phyloP scores from a whole-genome alignment of 30 jellyfish, hydroid and myxozoan genomes.

The Morbakka virulenta region DNA sequence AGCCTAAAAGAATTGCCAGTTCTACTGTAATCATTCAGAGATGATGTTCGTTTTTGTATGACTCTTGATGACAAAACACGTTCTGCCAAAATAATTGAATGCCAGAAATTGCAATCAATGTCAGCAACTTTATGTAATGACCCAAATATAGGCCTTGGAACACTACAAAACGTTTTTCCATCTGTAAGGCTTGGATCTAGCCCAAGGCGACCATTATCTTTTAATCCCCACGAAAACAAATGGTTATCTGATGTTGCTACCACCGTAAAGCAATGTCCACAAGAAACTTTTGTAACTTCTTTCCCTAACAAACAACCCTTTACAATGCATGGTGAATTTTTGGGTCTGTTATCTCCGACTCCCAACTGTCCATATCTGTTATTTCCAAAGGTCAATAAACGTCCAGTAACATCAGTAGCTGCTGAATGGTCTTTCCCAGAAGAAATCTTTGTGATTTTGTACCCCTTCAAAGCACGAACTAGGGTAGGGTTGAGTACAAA shows the following conservation, averaged over 20 bases:
- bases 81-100: constrained; percentile 68
- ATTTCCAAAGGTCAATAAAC: constrained; percentile 85
- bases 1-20: not conserved
- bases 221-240: constrained; percentile 81
- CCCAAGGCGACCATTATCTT: constrained; percentile 85
- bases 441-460: constrained; percentile 46
- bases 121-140: constrained; percentile 87
- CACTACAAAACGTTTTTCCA: constrained; percentile 56
- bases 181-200: constrained; percentile 49
- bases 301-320: constrained; percentile 76
- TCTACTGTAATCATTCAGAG: not conserved
- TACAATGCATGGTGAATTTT: constrained; percentile 74
- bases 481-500: constrained; percentile 63
- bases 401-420: constrained; percentile 73
- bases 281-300: constrained; percentile 59
- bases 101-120: constrained; percentile 79
- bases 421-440: constrained; percentile 95
- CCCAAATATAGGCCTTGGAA: constrained; percentile 92
- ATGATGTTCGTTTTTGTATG: constrained; percentile 51
- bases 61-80: constrained; percentile 65
- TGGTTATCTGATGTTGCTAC: constrained; percentile 81
- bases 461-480: constrained; percentile 73
- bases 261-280: constrained; percentile 92
- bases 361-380: constrained; percentile 89
- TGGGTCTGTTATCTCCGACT: constrained; percentile 70